These are phyloP conservation scores for Thermophis baileyi DNA, from an alignment of 2,113 vertebrate genomes.

Conservation along the genomic window DNA sequence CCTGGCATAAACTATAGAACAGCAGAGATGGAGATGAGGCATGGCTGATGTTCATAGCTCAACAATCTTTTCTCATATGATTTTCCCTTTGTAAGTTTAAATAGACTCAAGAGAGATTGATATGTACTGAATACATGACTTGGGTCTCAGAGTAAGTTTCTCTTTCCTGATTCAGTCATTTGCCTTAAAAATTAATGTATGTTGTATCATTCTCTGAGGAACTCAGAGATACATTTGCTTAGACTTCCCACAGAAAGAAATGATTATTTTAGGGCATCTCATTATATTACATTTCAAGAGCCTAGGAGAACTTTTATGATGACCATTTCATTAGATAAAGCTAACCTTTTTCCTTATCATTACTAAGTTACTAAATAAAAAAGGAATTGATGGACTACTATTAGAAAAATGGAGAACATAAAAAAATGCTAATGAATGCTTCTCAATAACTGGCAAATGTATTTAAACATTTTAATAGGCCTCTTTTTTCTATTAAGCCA, in stretches of 20 bases:
- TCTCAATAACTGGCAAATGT: constrained; percentile 30
- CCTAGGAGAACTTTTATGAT: neutral
- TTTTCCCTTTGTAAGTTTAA: neutral
- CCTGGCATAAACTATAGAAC: neutral
- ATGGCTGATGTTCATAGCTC: neutral
- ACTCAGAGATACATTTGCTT: neutral
- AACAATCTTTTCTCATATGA: neutral
- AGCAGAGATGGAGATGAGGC: neutral
- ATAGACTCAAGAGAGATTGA: neutral
- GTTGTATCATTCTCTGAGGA: neutral
- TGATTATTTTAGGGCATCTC: neutral
- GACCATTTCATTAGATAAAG: neutral
- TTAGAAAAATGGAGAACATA: constrained; percentile 28
- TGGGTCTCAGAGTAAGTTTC: neutral
- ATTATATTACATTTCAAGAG: neutral
- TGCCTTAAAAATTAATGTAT: neutral
- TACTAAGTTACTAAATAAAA: constrained; percentile 16
- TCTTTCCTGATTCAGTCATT: neutral
- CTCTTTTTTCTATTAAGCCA: neutral
- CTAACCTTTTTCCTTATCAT: neutral
- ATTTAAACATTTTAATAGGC: constrained; percentile 53
- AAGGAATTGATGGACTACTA: constrained; percentile 36
- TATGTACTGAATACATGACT: neutral
- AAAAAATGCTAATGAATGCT: constrained; percentile 23
- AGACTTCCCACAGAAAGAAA: neutral